Percentiles rank a stretch among this genome's conserved stretches.
Conservation (phyloP, 2,113 vertebrate species). For the Sigmodon hispidus region DNA sequence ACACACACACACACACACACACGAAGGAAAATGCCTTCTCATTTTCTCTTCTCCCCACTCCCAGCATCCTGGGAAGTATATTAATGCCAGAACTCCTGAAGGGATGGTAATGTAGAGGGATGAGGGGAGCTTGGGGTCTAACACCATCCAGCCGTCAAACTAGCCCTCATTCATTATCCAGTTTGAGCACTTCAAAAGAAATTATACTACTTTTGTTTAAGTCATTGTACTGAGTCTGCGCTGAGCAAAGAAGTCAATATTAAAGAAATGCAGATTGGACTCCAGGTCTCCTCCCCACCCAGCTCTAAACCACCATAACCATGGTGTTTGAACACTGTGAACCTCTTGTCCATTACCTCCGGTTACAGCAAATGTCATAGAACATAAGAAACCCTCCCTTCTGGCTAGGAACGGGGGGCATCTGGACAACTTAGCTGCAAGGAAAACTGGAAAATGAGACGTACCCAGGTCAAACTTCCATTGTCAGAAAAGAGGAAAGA, state of each 20-base stretch:
- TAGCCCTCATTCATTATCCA: background rate
- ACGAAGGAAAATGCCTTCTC: background rate
- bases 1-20: too few species aligned
- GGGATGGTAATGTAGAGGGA: background rate
- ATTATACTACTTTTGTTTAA: background rate
- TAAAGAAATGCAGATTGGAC: too few species aligned
- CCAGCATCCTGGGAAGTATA: too few species aligned
- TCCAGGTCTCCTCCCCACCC: background rate
- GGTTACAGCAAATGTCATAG: background rate
- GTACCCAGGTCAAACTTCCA: background rate
- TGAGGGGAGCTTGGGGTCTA: background rate
- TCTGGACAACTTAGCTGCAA: background rate
- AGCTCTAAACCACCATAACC: background rate
- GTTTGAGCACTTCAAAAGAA: background rate
- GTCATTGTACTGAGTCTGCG: background rate
- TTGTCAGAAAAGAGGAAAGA: background rate
- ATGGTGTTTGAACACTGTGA: background rate
- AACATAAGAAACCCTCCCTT: background rate
- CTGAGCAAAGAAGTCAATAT: background rate
- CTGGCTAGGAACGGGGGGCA: background rate
- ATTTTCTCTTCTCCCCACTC: background rate
- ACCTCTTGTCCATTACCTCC: background rate
- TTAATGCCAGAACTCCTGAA: background rate
- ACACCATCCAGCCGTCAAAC: background rate
- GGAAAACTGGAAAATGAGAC: background rate